Conservation (phyloP, 1,140 invertebrate species). For the Drosophila tsacasi region DNA sequence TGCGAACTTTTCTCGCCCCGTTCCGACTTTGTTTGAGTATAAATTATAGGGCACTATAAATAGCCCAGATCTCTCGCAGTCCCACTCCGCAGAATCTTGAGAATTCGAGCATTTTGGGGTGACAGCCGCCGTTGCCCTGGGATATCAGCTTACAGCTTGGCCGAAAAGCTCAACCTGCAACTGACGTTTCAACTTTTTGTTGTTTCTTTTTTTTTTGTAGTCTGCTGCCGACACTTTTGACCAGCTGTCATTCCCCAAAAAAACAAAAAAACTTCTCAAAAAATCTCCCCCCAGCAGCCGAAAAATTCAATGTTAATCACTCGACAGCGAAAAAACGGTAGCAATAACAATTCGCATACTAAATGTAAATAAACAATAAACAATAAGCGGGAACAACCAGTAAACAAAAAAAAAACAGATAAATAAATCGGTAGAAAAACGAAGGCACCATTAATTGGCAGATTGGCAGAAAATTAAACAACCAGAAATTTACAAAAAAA, state of each 20-base stretch:
- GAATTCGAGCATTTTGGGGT: slow-evolving; percentile 16
- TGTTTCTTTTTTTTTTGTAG: slow-evolving; percentile 7
- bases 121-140: slow-evolving; percentile 44
- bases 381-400: slow-evolving; percentile 17
- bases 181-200: slow-evolving; percentile 34
- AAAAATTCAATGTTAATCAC: slow-evolving; percentile 43
- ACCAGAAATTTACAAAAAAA: slow-evolving; percentile 9
- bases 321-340: slow-evolving; percentile 37
- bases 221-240: slow-evolving; percentile 41
- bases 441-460: slow-evolving; percentile 45
- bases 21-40: slow-evolving; percentile 57
- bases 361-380: slow-evolving; percentile 72
- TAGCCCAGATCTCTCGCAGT: slow-evolving; percentile 38
- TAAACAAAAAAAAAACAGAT: slow-evolving; percentile 8
- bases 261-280: not conserved
- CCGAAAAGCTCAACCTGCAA: slow-evolving; percentile 20
- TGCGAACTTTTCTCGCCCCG: slow-evolving; percentile 47
- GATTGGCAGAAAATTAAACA: slow-evolving; percentile 50
- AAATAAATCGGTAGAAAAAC: slow-evolving; percentile 23
- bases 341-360: slow-evolving; percentile 52
- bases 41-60: slow-evolving; percentile 76
- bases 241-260: slow-evolving; percentile 43
- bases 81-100: slow-evolving; percentile 18
- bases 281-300: slow-evolving; percentile 14
- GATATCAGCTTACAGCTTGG: slow-evolving; percentile 65